Percentiles rank a stretch among this genome's conserved stretches.
Evolutionary conservation across 2,888 invertebrate genomes (phyloP).

Genomic region (Plebejus argus): DNA sequence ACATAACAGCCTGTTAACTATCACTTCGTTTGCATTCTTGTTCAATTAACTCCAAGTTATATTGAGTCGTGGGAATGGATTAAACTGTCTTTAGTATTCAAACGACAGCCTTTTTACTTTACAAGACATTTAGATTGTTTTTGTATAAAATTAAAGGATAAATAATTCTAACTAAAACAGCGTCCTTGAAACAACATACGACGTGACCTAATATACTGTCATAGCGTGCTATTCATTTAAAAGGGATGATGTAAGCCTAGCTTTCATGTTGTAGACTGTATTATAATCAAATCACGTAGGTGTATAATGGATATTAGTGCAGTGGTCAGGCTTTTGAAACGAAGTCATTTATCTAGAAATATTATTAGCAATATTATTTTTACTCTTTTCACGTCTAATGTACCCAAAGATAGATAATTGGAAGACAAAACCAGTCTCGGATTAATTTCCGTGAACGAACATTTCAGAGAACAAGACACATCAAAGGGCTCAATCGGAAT

Average conservation of each 20-base stretch:
- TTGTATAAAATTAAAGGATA: not conserved
- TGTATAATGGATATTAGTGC: not conserved
- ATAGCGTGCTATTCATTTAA: constrained; percentile 6
- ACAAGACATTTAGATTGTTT: not conserved
- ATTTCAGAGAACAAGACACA: constrained; percentile 51
- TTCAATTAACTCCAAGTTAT: constrained; percentile 24
- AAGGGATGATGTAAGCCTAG: not conserved
- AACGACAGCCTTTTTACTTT: not conserved
- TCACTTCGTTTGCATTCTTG: constrained; percentile 33
- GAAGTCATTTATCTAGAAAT: not conserved
- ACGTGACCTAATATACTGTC: not conserved
- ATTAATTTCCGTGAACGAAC: constrained; percentile 49
- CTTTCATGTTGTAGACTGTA: not conserved
- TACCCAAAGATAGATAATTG: constrained; percentile 18
- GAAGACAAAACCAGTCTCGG: constrained; percentile 10
- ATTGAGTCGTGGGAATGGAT: constrained; percentile 15
- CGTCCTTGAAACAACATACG: not conserved
- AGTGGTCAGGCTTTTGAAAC: not conserved
- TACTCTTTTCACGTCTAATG: not conserved
- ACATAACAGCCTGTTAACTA: constrained; percentile 56
- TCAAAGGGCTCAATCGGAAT: constrained; percentile 66
- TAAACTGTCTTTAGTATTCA: not conserved
- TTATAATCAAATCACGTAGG: not conserved
- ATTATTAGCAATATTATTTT: not conserved
- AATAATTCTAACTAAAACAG: not conserved